Evolutionary conservation across 2,888 invertebrate genomes (phyloP), one percentile per base, ranked within the genome.

Genomic region (Athalia rosae): DNA sequence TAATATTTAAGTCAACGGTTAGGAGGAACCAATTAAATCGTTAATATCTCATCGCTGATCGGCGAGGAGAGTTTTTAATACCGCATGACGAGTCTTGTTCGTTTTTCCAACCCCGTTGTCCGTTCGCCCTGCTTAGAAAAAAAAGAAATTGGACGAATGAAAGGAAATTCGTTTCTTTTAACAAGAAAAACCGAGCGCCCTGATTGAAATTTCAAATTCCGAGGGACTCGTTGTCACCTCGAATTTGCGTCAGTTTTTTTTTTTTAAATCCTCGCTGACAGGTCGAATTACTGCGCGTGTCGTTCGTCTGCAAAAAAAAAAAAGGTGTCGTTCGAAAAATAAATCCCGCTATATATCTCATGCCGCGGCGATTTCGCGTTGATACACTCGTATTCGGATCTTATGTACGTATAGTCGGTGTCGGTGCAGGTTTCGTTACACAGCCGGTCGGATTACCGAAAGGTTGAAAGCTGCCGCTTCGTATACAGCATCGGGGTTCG

Each of bases 41-140:
- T 71, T 71, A 71, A 71, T 71, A 71, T 71, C 71, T 71, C 58
- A 71, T 71, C 58, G 71, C 58, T 71, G 71, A 71, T 71, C 71
- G 71, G n/a, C n/a, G 71, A 71, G 56, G 45, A 69, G 53, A 56
- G 56, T 8, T 69, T 69, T 69, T 41, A 69, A 69, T 13, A 15
- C 28, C 28, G 53, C 41, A 64, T n/a, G 47, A n/a, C 11, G 8
- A 28, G 28, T 28, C 28, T 28, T 28, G 67, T 67, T 41, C 50
- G 67, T 50, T 28, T 67, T 67, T 11, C 11, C 4, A 67, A 13
- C 50, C 9, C 28, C 28, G 28, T 28, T 28, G 28, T 28, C 28
- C 2, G 28, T 28, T 28, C 28, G 28, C 0, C 28, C 28, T 28
- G 28, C n/a, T n/a, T n/a, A 28, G 28, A 28, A 28, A 28, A 2